Evolutionary conservation across 1,140 invertebrate genomes (phyloP), one percentile per base, ranked within the genome.

Genomic region (Dermatophagoides farinae): DNA sequence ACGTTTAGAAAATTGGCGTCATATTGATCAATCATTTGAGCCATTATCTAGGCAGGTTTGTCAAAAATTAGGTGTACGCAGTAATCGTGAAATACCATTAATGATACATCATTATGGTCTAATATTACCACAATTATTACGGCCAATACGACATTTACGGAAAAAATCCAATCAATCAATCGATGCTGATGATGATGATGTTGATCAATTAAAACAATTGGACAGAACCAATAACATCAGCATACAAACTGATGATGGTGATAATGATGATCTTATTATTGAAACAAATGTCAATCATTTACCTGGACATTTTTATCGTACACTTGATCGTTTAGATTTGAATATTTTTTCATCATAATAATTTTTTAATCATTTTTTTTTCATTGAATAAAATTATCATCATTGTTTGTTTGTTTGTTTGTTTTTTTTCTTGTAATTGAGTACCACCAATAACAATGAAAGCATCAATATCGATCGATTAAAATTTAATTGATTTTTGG

Each of bases 81-180:
- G 22, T n/a, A 62, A 62, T 41, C 5, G 31, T n/a, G 8, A 55
- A 40, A 22, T 62, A 25, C 61, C 61, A 4, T 20, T 62, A 20
- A 60, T 62, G 54, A 38, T 62, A 22, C 51, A 62, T 31, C 23
- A 23, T 37, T 14, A 18, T 20, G 20, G 25, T 4, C 18, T 62
- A 18, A 10, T 14, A n/a, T 39, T 62, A 6, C 52, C 52, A 12
- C 6, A 14, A 22, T 51, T 49, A n/a, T 11, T 25, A 10, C 25
- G 37, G n/a, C 2, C 46, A 22, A 49, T 14, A 39, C 31, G 39
- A 49, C 57, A 58, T 5, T 44, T 20, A 44, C 1, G 6, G 10
- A 2, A 10, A 44, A 2, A 44, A 44, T 16, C 43, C 43, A 20
- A 16, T 44, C 43, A n/a, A 20, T 20, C 14, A 44, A 5, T 44